These are phyloP conservation scores for Orius insidiosus DNA, from an alignment of 1,140 invertebrate species.

Conservation along the genomic window DNA sequence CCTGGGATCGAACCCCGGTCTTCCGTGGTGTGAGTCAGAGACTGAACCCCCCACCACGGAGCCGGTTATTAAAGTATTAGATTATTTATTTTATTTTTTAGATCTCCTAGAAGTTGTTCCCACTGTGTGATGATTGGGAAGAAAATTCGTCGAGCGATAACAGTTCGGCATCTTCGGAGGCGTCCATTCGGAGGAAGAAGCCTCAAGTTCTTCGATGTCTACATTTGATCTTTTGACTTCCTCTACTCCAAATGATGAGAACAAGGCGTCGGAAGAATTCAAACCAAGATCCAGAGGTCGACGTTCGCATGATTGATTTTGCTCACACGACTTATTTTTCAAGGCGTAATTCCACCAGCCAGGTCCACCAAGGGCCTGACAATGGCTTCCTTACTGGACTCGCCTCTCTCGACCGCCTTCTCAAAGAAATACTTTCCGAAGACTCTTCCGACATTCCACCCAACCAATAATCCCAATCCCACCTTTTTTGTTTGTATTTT, in stretches of 20 bases:
- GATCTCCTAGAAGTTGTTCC: conserved; percentile 5
- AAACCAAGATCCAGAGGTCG: conserved; percentile 32
- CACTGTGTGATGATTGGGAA: conserved; percentile 5
- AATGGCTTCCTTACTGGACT: conserved; percentile 80
- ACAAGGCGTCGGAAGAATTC: background rate
- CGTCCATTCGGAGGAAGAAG: conserved; percentile 14
- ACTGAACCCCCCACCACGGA: too few species aligned
- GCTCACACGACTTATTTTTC: conserved; percentile 62
- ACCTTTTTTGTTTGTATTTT: too few species aligned
- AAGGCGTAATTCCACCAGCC: conserved; percentile 25
- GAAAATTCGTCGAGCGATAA: background rate
- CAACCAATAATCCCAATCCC: too few species aligned
- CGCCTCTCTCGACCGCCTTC: conserved; percentile 60
- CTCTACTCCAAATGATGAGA: background rate
- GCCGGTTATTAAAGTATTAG: too few species aligned
- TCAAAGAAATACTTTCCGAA: conserved; percentile 50
- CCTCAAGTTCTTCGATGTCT: conserved; percentile 18
- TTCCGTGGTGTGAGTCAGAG: too few species aligned
- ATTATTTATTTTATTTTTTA: conserved; percentile 3
- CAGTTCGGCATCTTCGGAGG: conserved; percentile 4
- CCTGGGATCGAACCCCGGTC: too few species aligned
- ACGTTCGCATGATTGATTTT: conserved; percentile 88
- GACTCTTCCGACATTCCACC: conserved; percentile 17
- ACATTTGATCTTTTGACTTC: conserved; percentile 20
- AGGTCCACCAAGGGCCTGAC: conserved; percentile 73